phyloP scores from a whole-genome alignment of 1,140 invertebrate species.

The Neotoxoptera formosana region DNA sequence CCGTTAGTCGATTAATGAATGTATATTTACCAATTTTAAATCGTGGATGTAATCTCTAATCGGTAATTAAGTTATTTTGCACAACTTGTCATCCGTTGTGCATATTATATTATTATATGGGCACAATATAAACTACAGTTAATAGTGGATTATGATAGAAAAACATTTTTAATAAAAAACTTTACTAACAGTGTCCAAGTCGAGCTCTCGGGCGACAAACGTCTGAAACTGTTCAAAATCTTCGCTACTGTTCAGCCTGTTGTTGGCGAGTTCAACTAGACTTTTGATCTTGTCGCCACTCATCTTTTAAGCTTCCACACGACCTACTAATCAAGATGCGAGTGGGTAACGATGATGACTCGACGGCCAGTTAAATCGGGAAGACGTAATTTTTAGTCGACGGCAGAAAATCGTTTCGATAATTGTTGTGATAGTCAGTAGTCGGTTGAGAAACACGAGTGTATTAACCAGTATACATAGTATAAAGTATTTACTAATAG shows the following conservation, averaged over 20 bases:
- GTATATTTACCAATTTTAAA: background rate
- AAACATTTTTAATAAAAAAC: background rate
- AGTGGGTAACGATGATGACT: background rate
- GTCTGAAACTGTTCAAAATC: constrained; percentile 28
- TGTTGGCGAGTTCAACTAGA: constrained; percentile 25
- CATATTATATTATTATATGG: background rate
- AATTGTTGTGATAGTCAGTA: background rate
- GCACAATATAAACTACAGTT: background rate
- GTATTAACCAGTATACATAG: background rate
- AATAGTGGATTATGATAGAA: background rate
- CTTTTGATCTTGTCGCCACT: background rate
- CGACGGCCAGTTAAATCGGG: background rate
- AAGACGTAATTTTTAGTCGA: background rate
- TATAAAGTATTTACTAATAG: too few species aligned
- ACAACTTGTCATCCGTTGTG: background rate
- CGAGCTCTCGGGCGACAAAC: background rate
- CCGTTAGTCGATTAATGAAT: background rate
- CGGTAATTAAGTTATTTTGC: background rate
- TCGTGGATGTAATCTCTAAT: background rate
- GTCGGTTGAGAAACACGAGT: background rate
- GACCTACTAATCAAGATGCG: background rate
- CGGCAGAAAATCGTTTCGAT: background rate
- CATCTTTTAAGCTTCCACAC: background rate
- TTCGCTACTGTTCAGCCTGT: constrained; percentile 39
- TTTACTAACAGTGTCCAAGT: constrained; percentile 14